These are phyloP conservation scores for Onychomys arenicola DNA, from an alignment of 2,797 vertebrate genomes.

Conservation along the genomic window DNA sequence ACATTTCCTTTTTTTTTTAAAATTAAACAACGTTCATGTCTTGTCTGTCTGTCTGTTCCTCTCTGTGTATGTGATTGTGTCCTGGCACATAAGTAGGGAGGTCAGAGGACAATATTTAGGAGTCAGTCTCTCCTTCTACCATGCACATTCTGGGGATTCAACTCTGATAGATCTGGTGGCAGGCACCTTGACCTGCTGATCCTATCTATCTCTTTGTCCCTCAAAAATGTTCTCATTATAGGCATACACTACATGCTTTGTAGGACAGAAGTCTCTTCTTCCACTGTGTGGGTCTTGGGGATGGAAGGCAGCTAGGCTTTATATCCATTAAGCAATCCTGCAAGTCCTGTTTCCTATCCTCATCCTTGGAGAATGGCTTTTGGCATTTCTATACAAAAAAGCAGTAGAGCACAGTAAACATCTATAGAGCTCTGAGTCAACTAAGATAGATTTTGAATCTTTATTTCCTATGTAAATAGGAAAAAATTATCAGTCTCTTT, in stretches of 20 bases:
- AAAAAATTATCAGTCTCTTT: conserved; percentile 25
- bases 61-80: neutral
- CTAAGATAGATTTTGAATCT: conserved; percentile 9
- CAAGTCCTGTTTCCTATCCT: neutral
- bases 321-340: neutral
- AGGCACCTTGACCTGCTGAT: neutral
- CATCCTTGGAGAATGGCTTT: conserved; percentile 9
- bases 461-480: neutral
- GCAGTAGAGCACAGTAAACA: neutral
- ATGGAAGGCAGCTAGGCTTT: neutral
- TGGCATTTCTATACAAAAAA: neutral
- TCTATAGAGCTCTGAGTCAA: neutral
- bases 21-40: neutral
- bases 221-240: neutral
- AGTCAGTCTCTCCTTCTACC: too few species aligned
- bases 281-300: neutral
- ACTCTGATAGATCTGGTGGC: neutral
- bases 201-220: neutral
- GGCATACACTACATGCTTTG: neutral
- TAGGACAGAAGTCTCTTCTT: neutral
- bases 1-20: neutral
- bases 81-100: neutral
- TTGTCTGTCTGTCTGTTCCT: neutral
- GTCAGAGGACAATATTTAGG: neutral
- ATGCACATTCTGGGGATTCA: neutral